Base-by-base conservation (phyloP, 2,797 vertebrate species). In the Lacerta bilineata region DNA sequence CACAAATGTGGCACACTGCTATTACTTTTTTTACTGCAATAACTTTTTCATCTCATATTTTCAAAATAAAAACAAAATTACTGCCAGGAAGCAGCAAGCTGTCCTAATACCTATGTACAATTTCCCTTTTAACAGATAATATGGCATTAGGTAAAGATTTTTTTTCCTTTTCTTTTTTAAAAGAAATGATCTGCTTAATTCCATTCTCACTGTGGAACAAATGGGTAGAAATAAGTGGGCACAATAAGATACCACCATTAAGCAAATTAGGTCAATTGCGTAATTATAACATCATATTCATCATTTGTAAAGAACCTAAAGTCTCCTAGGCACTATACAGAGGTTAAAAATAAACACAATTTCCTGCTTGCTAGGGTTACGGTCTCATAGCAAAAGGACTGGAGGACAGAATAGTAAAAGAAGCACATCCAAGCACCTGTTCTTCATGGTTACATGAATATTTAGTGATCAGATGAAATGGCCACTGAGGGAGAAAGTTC, bases 51-150 rank as follows among this genome's bases (percentile, higher is more conserved):
- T 10, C 5, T 86, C 83, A 69, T 61, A 23, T 64, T 74, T 85
- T 61, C 77, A 91, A 91, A 72, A 59, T 46, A 81, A 80, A 84
- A 10, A 55, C 13, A 86, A 46, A 66, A 80, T 9, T 43, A 3
- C 39, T 86, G 29, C 84, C 29, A 46, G 61, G 59, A 66, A 85
- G 36, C 41, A 80, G 27, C 11, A 78, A 77, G 20, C 8, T 72
- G 8, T 90, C 27, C n/a, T 50, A 25, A 43, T 86, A 66, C n/a
- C 75, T 33, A 17, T 41, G 10, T 72, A 43, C 13, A 84, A 64
- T 71, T 80, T 74, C 4, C 46, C 33, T 72, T 61, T 29, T 72
- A 36, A 88, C 18, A 79, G n/a, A 68, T n/a, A 17, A 13, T 50
- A 33, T 69, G n/a, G 36, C 64, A 55, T 11, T 33, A 25, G 23